These are phyloP conservation scores for Notechis scutatus DNA, from an alignment of 2,113 vertebrate species.

Conservation along the genomic window DNA sequence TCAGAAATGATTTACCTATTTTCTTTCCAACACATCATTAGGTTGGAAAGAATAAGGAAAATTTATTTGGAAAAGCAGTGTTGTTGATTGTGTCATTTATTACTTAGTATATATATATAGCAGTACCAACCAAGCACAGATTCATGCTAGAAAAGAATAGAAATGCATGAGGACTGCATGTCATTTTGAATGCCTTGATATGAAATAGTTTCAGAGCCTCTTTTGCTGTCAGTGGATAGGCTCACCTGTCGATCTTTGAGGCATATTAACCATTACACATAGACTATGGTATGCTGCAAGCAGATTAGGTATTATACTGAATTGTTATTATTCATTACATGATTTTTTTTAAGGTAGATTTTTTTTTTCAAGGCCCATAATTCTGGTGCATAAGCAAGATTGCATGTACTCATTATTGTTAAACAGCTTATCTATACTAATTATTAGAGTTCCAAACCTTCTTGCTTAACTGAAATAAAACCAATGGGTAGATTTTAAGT, in stretches of 20 bases:
- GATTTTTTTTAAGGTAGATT: not conserved
- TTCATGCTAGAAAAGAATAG: not conserved
- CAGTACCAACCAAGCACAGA: not conserved
- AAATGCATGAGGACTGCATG: not conserved
- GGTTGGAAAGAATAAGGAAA: not conserved
- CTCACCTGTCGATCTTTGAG: not conserved
- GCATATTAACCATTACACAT: not conserved
- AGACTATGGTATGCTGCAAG: not conserved
- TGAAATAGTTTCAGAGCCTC: not conserved
- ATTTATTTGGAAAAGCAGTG: not conserved
- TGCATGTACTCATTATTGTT: not conserved
- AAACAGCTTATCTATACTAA: not conserved
- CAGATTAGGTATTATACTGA: not conserved
- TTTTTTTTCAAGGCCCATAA: not conserved
- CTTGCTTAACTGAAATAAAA: not conserved
- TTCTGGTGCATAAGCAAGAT: not conserved
- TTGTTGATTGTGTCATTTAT: not conserved
- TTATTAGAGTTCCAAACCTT: not conserved
- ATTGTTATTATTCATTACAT: not conserved
- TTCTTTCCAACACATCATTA: not conserved
- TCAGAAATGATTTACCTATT: not conserved
- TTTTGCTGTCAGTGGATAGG: not conserved
- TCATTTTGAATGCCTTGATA: not conserved
- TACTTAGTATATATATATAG: not conserved
- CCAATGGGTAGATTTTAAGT: not conserved